A percentile compares a stretch with the other conserved stretches of the same genome.
Conservation (phyloP, 1,140 invertebrate genomes). For the Eupeodes corollae region DNA sequence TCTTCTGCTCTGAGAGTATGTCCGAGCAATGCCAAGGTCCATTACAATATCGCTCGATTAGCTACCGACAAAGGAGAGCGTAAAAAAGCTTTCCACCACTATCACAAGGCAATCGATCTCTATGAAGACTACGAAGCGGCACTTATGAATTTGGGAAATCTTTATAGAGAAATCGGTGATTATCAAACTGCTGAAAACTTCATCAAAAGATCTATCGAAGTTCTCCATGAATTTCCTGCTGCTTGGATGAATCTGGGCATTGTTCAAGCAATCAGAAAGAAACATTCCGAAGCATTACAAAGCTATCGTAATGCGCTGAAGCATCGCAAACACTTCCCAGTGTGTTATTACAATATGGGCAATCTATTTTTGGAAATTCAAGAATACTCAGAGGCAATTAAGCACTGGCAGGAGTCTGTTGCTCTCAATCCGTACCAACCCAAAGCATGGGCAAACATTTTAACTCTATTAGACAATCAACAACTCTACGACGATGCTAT, state of each 20-base stretch:
- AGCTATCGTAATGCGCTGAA: slow-evolving; percentile 71
- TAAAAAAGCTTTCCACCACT: slow-evolving; percentile 60
- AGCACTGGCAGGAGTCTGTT: slow-evolving; percentile 72
- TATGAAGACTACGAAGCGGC: slow-evolving; percentile 90
- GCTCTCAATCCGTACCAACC: slow-evolving; percentile 61
- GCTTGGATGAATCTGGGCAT: slow-evolving; percentile 98
- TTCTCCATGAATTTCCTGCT: slow-evolving; percentile 79
- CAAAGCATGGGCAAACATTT: slow-evolving; percentile 83
- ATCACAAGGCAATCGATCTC: slow-evolving; percentile 68
- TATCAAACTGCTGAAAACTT: slow-evolving; percentile 64
- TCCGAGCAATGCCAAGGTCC: slow-evolving; percentile 81
- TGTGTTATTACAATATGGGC: slow-evolving; percentile 90
- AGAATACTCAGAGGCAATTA: slow-evolving; percentile 43
- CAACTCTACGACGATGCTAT: slow-evolving; percentile 56
- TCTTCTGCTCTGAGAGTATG: slow-evolving; percentile 61
- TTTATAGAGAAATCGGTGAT: slow-evolving; percentile 68
- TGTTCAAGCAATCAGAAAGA: slow-evolving; percentile 63
- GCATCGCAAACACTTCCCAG: slow-evolving; percentile 71
- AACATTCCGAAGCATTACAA: slow-evolving; percentile 57
- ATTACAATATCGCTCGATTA: slow-evolving; percentile 89
- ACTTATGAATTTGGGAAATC: slow-evolving; percentile 93
- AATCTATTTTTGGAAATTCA: slow-evolving; percentile 60
- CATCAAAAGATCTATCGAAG: slow-evolving; percentile 57
- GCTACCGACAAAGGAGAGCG: slow-evolving; percentile 63
- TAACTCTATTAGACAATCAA: slow-evolving; percentile 77